phyloP scores from a whole-genome alignment of 2,888 invertebrate species.

The Eustalomyia histrio region DNA sequence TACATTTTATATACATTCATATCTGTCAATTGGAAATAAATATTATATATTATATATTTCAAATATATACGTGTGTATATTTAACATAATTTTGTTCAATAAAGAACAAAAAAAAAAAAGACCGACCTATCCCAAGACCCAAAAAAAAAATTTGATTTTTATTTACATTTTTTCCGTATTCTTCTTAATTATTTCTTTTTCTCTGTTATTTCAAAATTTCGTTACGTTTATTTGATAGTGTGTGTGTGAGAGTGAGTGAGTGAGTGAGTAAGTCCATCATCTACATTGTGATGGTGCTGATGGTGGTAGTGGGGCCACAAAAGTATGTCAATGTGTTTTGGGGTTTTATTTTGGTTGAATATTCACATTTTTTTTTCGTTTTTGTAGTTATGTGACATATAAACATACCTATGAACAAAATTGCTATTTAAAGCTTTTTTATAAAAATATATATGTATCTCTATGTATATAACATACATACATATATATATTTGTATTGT shows the following conservation, averaged over 20 bases:
- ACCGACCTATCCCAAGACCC: slow-evolving; percentile 70
- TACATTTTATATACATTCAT: slow-evolving; percentile 8
- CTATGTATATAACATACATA: no score
- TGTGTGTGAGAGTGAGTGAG: slow-evolving; percentile 11
- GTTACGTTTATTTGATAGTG: background rate
- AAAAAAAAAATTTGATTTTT: slow-evolving; percentile 61
- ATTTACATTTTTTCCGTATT: slow-evolving; percentile 39
- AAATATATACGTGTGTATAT: no score
- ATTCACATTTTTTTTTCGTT: slow-evolving; percentile 29
- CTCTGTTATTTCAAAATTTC: background rate
- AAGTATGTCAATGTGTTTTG: slow-evolving; percentile 65
- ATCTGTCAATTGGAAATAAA: slow-evolving; percentile 6
- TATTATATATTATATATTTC: background rate
- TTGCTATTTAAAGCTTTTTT: slow-evolving; percentile 36
- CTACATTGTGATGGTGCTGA: no score
- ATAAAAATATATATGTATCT: background rate
- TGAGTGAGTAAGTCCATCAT: slow-evolving; percentile 5
- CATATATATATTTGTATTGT: slow-evolving; percentile 19
- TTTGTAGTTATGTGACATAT: slow-evolving; percentile 54
- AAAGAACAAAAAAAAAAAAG: slow-evolving; percentile 29
- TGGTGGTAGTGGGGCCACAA: slow-evolving; percentile 11
- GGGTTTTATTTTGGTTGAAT: slow-evolving; percentile 57
- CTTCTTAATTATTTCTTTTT: background rate
- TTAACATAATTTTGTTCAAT: slow-evolving; percentile 37
- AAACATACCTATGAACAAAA: slow-evolving; percentile 52